A percentile compares a stretch with the other conserved stretches of the same genome.
Conservation (phyloP, 2,797 vertebrate species). For the Spatula clypeata region DNA sequence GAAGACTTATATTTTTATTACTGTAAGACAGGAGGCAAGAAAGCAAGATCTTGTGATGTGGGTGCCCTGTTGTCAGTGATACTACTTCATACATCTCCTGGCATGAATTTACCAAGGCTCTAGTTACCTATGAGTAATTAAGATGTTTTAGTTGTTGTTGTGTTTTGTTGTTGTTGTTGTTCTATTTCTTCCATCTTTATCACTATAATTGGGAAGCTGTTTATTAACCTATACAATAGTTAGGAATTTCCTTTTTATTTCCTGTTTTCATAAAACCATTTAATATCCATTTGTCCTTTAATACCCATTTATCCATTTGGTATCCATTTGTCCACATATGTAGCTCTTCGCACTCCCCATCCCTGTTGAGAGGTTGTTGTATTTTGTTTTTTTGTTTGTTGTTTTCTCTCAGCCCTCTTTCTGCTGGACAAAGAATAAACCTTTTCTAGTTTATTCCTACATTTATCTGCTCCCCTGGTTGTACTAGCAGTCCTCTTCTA, state of each 20-base stretch:
- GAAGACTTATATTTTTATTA: background rate
- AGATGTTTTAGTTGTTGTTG: background rate
- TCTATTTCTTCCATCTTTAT: background rate
- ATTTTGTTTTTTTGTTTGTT: too few species aligned
- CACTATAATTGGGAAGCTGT: background rate
- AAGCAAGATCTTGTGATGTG: background rate
- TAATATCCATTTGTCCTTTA: background rate
- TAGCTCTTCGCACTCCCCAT: background rate
- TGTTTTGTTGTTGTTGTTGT: background rate
- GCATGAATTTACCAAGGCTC: background rate
- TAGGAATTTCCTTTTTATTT: background rate
- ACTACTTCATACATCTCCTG: background rate
- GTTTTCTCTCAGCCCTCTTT: background rate
- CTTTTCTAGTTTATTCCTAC: background rate
- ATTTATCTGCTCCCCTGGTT: fast-evolving
- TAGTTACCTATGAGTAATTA: background rate
- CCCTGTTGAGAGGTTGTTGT: background rate
- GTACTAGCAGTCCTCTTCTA: background rate
- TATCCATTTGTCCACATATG: fast-evolving
- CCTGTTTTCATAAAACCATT: background rate
- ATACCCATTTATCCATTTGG: too few species aligned
- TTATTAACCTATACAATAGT: background rate
- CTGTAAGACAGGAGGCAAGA: fast-evolving
- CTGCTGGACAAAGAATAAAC: background rate
- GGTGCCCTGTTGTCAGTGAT: background rate